Evolutionary conservation across 2,888 invertebrate genomes (phyloP), one percentile per base, ranked within the genome.

Genomic region (Eucera pruinosa): DNA sequence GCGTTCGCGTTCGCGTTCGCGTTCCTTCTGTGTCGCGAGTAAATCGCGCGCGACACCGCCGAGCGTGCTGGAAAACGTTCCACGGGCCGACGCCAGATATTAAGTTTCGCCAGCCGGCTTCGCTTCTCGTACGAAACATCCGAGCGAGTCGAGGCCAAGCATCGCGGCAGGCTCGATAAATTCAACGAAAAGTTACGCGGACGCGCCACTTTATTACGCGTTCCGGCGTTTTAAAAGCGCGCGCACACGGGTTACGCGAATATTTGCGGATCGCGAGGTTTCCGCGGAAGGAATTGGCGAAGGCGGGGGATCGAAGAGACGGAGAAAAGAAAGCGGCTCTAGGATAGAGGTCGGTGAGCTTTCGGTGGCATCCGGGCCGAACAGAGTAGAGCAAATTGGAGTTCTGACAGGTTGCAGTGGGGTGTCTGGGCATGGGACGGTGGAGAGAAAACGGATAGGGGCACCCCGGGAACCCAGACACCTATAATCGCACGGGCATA

Each of bases 371-470:
- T 62, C 27, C 27, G 2, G 64, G 33, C 58, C 41, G 73, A 74
- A 77, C 79, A 25, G 80, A 82, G 82, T 82, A 76, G 75, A 80
- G 82, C 70, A 83, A 81, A 85, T 84, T 84, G 84, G 85, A 77
- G 83, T 85, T 78, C 76, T 81, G 84, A 84, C 84, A 85, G 81
- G 84, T 85, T 82, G 78, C 84, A 65, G 85, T 76, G 80, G 82
- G 85, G 69, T 84, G 85, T 84, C 85, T 81, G 77, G 66, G 68
- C 62, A 68, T 61, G 71, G 71, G 65, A 70, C 76, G 72, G 68
- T 18, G 83, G 69, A 45, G 80, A 84, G 85, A 65, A 82, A 85
- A 85, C 80, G 83, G 75, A 84, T 81, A 85, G 85, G 76, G 64
- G 78, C 85, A 80, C 85, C 81, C 78, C 81, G 71, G 84, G 83